Conservation (phyloP, 2,888 invertebrate genomes). For the Cerastis rubricosa region DNA sequence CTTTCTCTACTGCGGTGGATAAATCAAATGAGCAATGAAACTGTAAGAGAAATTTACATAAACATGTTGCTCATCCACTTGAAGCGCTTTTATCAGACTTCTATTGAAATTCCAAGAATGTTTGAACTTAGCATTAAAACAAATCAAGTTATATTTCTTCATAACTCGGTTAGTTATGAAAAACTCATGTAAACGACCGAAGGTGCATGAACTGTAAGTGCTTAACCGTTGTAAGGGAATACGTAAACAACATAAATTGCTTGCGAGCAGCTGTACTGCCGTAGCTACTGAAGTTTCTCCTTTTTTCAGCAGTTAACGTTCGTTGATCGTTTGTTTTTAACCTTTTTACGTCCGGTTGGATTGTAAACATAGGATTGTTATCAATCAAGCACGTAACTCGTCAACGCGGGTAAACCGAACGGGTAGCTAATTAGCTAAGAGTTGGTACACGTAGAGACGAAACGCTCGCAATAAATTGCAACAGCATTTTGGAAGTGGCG, state of each 20-base stretch:
- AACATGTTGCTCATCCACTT: conserved; percentile 33
- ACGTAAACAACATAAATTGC: conserved; percentile 55
- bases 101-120: conserved; percentile 26
- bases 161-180: conserved; percentile 34
- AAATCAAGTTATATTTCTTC: conserved; percentile 26
- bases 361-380: conserved; percentile 37
- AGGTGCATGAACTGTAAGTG: conserved; percentile 42
- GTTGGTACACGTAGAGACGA: conserved; percentile 47
- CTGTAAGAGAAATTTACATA: conserved; percentile 40
- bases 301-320: conserved; percentile 52
- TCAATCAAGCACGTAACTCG: conserved; percentile 47
- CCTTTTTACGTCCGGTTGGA: conserved; percentile 37
- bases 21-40: conserved; percentile 38
- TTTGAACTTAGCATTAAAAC: conserved; percentile 12
- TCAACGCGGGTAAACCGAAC: conserved; percentile 36
- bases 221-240: conserved; percentile 43
- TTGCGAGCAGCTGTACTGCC: conserved; percentile 43
- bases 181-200: conserved; percentile 45
- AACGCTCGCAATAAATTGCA: conserved; percentile 69
- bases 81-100: conserved; percentile 1
- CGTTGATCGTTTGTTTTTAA: conserved; percentile 33
- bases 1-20: conserved; percentile 47
- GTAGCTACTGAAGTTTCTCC: conserved; percentile 36
- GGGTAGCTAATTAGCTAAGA: conserved; percentile 49
- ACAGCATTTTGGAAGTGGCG: conserved; percentile 71